Base-by-base conservation (phyloP, 1,140 invertebrate species). In the Ostrea edulis region DNA sequence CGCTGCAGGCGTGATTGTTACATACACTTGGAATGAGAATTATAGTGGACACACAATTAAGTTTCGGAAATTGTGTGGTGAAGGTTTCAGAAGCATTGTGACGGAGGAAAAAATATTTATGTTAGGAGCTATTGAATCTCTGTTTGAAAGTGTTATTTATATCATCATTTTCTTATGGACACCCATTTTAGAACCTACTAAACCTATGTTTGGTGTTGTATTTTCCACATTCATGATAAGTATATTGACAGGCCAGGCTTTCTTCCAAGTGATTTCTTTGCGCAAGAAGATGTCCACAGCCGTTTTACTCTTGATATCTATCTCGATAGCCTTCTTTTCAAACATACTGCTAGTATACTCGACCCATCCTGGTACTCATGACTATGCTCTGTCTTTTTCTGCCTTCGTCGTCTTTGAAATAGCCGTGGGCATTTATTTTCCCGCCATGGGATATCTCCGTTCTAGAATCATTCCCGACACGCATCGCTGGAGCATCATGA, bases 101-200 rank as follows among this genome's bases (percentile, higher is more conserved):
- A 92, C 92, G n/a, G 93, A 93, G 87, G 94, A 92, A 90, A 95
- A 90, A 93, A 97, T 97, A 25, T 94, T 97, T 29, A 93, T 95
- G 88, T 93, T 97, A 17, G 97, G 97, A 3, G 92, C 96, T n/a
- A 95, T 97, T 52, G 96, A 97, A 93, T 96, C 96, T 8, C 91
- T 97, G 9, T 97, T 97, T 94, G 97, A 97, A 94, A 96, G 96
- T 92, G 96, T 96, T 14, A 97, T 97, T 96, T 97, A 97, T 92
- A 96, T 96, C 20, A 97, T 97, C 93, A 96, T 97, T 25, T 96
- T 97, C 93, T 94, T 97, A 52, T 97, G 97, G 97, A 97, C 97
- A 17, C 97, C 97, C 0, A 95, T 97, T 54, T 92, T 97, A 93
- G 95, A 89, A 89, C 89, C 92, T 44, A 84, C 96, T 95, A 54